A percentile compares a stretch with the other conserved stretches of the same genome.
phyloP scores from a whole-genome alignment of 2,888 invertebrate genomes.

The Chymomyza fuscimana region DNA sequence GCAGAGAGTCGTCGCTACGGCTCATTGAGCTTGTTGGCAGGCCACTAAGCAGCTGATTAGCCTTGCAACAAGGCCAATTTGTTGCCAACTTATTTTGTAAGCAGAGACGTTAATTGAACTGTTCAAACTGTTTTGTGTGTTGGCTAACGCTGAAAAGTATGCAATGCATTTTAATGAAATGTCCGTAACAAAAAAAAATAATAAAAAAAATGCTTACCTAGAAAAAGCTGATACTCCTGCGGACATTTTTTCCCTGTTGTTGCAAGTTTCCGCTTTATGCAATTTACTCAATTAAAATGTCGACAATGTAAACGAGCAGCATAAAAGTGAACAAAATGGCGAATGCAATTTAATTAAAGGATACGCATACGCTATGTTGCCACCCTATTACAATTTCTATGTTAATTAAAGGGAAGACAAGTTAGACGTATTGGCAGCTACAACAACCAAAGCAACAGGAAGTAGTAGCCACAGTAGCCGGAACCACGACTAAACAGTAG shows the following conservation, averaged over 20 bases:
- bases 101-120: background rate
- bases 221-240: background rate
- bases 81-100: background rate
- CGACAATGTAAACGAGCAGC: constrained; percentile 38
- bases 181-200: background rate
- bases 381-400: constrained; percentile 38
- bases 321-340: constrained; percentile 29
- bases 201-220: background rate
- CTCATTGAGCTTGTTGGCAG: background rate
- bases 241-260: background rate
- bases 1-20: background rate
- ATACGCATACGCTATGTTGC: constrained; percentile 41
- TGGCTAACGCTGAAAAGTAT: background rate
- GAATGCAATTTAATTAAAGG: constrained; percentile 58
- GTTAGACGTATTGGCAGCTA: constrained; percentile 29
- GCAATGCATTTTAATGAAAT: constrained; percentile 24
- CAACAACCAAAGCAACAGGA: background rate
- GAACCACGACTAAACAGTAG: background rate
- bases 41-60: background rate
- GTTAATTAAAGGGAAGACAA: constrained; percentile 49
- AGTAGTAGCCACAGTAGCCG: background rate
- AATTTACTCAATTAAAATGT: constrained; percentile 5
- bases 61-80: background rate
- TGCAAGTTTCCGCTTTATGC: background rate
- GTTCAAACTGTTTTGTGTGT: background rate